Base-by-base conservation (phyloP, 1,140 invertebrate genomes). In the Papilio polytes region DNA sequence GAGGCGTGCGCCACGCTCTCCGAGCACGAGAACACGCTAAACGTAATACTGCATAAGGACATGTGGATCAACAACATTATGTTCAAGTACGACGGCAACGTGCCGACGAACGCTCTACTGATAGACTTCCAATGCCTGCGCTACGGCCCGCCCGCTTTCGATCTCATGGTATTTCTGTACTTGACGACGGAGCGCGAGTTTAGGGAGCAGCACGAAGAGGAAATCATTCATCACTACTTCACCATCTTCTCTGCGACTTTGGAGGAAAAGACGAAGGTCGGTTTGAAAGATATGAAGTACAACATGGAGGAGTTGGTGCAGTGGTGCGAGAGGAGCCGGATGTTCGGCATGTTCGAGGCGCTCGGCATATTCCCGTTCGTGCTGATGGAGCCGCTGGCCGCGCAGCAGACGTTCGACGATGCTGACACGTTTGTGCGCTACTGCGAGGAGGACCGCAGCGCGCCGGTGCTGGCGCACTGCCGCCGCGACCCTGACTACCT, bases 31-130 rank as follows among this genome's bases (percentile, higher is more conserved):
- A 84, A 87, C 8, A 92, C 88, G 8, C 78, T 94, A 6, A 95
- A 95, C 44, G 93, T 95, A 0, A 18, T 96, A 7, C 88, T 93
- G 46, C 96, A 96, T 80, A 96, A 95, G 31, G 96, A 96, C 82
- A 85, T 95, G 22, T 96, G 95, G 93, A 82, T 90, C 0, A 96
- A 96, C 72, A 96, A 96, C 82, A 91, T 96, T 9, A 83, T 95
- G 74, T 95, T 94, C 78, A 85, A 91, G 79, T 95, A 96, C 74
- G 87, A 94, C 2, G 85, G 85, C 26, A 84, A 85, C 0, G 72
- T 80, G 9, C 91, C 93, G 0, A 84, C 81, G 0, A 90, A 92
- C 36, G 93, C 94, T 36, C 80, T 94, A 72, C 80, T 96, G 0
- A 83, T 96, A 36, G 95, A 96, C 86, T 96, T 89, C 81, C 94